Conservation (phyloP, 2,888 invertebrate genomes). For the Tipula vernalis region DNA sequence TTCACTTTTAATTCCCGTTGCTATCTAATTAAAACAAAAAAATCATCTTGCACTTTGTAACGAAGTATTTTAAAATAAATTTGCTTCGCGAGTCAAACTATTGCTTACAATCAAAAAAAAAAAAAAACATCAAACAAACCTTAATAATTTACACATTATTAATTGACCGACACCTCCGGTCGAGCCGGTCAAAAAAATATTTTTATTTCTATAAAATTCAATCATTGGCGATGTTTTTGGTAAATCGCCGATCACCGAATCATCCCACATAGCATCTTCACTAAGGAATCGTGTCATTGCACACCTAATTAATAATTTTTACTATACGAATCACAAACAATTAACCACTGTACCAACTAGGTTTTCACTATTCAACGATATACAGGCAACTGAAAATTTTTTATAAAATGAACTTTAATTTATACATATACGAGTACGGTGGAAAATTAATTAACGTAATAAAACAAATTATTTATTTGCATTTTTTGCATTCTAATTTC, state of each 20-base stretch:
- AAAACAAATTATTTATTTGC: not conserved
- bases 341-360: not conserved
- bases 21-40: too few relatives aligned
- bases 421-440: not conserved
- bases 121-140: constrained; percentile 16
- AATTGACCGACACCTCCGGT: constrained; percentile 23
- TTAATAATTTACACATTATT: constrained; percentile 21
- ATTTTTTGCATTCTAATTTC: not conserved
- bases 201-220: constrained; percentile 20
- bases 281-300: not conserved
- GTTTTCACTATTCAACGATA: not conserved
- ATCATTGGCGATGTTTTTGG: constrained; percentile 18
- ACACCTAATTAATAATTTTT: not conserved
- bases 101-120: too few relatives aligned
- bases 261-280: not conserved
- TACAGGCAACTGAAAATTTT: not conserved
- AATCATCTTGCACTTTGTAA: too few relatives aligned
- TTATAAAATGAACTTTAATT: not conserved
- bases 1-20: too few relatives aligned
- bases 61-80: too few relatives aligned
- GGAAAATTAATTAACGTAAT: not conserved
- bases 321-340: not conserved
- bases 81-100: too few relatives aligned
- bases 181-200: constrained; percentile 21
- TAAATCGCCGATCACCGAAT: not conserved